Evolutionary conservation across 1,140 invertebrate genomes (phyloP).

Genomic region (Neodiprion fabricii): DNA sequence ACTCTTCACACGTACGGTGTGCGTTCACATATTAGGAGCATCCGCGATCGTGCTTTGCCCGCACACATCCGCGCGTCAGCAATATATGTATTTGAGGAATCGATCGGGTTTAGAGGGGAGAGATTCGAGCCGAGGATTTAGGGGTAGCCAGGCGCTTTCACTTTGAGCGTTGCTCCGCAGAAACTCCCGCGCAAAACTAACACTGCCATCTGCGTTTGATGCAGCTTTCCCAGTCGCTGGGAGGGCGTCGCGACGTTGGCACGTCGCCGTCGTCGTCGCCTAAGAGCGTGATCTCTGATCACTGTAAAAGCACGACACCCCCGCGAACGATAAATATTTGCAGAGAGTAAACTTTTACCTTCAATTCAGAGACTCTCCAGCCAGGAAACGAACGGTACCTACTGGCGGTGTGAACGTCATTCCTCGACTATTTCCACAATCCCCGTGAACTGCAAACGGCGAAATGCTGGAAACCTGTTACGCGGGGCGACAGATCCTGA

Average conservation of each 20-base stretch:
- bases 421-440: too few relatives aligned
- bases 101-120: not conserved
- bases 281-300: constrained; percentile 4
- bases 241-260: not conserved
- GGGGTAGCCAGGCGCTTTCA: not conserved
- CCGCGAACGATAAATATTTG: constrained; percentile 5
- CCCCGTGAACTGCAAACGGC: too few relatives aligned
- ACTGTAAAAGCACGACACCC: not conserved
- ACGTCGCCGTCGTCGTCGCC: not conserved
- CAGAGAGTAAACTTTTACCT: not conserved
- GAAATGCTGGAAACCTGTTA: too few relatives aligned
- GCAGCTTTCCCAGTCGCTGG: not conserved
- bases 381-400: too few relatives aligned
- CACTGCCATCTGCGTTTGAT: constrained; percentile 1
- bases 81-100: not conserved
- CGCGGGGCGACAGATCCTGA: too few relatives aligned
- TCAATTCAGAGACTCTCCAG: not conserved
- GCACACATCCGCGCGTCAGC: too few relatives aligned
- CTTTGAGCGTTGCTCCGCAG: not conserved
- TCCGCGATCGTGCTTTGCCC: too few relatives aligned
- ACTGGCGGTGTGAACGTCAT: too few relatives aligned
- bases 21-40: too few relatives aligned
- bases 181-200: not conserved
- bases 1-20: too few relatives aligned
- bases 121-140: not conserved